Evolutionary conservation across 2,797 vertebrate genomes (phyloP), one percentile per base, ranked within the genome.

Genomic region (Phrynocephalus vlangalii): DNA sequence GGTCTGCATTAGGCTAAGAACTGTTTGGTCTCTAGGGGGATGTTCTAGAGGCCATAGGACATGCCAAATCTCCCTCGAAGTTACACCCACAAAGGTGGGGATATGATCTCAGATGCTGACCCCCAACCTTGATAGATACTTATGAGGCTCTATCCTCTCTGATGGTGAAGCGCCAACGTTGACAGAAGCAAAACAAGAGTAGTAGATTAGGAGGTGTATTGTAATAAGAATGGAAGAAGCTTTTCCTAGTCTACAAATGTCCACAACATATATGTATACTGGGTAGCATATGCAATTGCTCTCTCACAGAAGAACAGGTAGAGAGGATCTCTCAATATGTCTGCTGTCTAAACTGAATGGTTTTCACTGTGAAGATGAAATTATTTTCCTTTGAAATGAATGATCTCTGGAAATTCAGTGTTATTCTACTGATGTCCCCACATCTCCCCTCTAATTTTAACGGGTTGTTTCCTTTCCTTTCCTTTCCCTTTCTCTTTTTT

Each of bases 331-430:
- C 84, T 88, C 28, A 91, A 87, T 92, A 86, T 82, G 84, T 92
- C 89, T 87, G 88, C 90, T 81, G 89, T 68, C 78, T 60, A 91
- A 89, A 88, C 67, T 93, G 87, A 91, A 90, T 90, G 76, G 91
- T 89, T 90, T 93, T 88, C 92, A 91, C 86, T 83, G 66, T 88
- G 91, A 92, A 77, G 87, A 63, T 71, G 1, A n/a, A 82, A 92
- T 86, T 83, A 85, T 94, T 95, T 95, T 93, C 94, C 91, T 88
- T 90, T 87, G 86, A 92, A 90, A 91, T 63, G 83, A 87, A 84
- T 85, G 78, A 94, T 85, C 89, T 90, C 52, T 92, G 93, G 87
- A 95, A 95, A 95, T 86, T 94, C 88, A 92, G 94, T 93, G 78
- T 87, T 90, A 22, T 92, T 92, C 86, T 89, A 91, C 89, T 91